phyloP scores from a whole-genome alignment of 2,888 invertebrate species.

The Machimus rusticus region DNA sequence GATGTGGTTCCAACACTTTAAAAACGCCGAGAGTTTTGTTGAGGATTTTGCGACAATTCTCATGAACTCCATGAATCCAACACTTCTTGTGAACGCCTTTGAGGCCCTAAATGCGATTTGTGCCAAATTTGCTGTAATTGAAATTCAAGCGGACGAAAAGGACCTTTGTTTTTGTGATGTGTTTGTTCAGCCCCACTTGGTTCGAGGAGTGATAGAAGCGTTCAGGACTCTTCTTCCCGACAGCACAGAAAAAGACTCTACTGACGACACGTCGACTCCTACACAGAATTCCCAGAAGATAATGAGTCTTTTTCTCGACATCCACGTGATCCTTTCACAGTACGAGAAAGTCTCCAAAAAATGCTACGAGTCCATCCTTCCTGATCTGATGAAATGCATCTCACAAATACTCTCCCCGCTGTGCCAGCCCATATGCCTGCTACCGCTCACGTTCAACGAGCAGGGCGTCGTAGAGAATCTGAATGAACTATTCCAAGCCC shows the following conservation, averaged over 20 bases:
- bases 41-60: slow-evolving; percentile 75
- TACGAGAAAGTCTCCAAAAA: slow-evolving; percentile 55
- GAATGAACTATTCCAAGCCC: slow-evolving; percentile 54
- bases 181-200: slow-evolving; percentile 56
- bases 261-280: slow-evolving; percentile 50
- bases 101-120: slow-evolving; percentile 69
- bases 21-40: slow-evolving; percentile 64
- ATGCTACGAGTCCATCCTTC: slow-evolving; percentile 53
- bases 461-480: slow-evolving; percentile 59
- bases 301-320: slow-evolving; percentile 61
- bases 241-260: slow-evolving; percentile 45
- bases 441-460: slow-evolving; percentile 56
- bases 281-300: slow-evolving; percentile 56
- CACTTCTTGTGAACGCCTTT: slow-evolving; percentile 67
- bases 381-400: slow-evolving; percentile 56
- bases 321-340: slow-evolving; percentile 59
- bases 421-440: slow-evolving; percentile 55
- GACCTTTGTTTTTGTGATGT: slow-evolving; percentile 54
- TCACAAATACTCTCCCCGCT: slow-evolving; percentile 57
- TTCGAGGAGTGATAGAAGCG: slow-evolving; percentile 59
- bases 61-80: slow-evolving; percentile 74
- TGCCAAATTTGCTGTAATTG: slow-evolving; percentile 60
- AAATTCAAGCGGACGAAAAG: slow-evolving; percentile 46
- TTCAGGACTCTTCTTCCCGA: slow-evolving; percentile 55
- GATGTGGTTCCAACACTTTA: slow-evolving; percentile 65